Percentiles rank a stretch among this genome's conserved stretches.
Evolutionary conservation across 2,113 vertebrate genomes (phyloP).

Genomic region (Psittacus erithacus): DNA sequence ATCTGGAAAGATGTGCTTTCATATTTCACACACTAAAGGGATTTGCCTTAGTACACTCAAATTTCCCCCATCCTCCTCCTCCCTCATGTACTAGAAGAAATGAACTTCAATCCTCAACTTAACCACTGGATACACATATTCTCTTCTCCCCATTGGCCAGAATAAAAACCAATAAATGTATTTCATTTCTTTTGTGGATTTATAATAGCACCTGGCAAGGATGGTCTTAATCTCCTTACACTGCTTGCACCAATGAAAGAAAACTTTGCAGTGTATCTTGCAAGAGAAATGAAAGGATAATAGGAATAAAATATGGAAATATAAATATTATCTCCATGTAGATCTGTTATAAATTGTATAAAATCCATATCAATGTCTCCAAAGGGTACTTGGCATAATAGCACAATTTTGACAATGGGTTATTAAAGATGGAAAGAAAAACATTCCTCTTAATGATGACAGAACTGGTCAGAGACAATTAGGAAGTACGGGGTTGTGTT

Average conservation of each 20-base stretch:
- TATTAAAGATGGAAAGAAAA: constrained; percentile 15
- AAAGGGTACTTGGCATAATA: neutral
- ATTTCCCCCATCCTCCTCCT: neutral
- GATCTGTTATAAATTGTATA: neutral
- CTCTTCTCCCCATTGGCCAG: constrained; percentile 9
- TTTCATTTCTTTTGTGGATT: constrained; percentile 55
- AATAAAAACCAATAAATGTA: constrained; percentile 53
- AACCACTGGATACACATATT: constrained; percentile 28
- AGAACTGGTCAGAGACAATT: neutral
- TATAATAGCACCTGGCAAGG: constrained; percentile 51
- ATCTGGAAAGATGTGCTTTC: neutral
- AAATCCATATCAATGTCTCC: neutral
- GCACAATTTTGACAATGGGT: neutral
- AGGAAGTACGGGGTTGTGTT: neutral
- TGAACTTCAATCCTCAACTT: constrained; percentile 31
- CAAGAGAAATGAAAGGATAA: constrained; percentile 12
- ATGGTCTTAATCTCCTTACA: constrained; percentile 53
- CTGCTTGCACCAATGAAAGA: neutral
- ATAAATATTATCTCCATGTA: constrained; percentile 8
- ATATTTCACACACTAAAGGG: constrained; percentile 39
- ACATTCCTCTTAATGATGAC: neutral
- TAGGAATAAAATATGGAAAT: constrained; percentile 10
- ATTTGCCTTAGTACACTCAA: constrained; percentile 56
- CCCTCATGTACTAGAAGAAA: constrained; percentile 16
- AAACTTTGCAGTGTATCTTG: neutral